Base-by-base conservation (phyloP, 2,888 invertebrate species). In the Euzetes globulus region DNA sequence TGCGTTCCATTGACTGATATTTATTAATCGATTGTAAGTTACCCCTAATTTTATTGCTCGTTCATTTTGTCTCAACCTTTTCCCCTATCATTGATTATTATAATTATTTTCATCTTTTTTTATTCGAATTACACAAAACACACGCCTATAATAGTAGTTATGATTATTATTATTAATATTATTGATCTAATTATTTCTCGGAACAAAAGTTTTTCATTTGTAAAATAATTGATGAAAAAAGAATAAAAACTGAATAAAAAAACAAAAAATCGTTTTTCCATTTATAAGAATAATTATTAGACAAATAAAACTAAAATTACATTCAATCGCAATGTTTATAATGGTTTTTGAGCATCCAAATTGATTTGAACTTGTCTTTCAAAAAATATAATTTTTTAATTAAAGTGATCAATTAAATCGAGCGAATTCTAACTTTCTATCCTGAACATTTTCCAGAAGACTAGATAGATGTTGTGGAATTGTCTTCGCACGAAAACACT, bases 11-110 rank as follows among this genome's bases (percentile, higher is more conserved):
- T 65, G 1, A n/a, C 25, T 50, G 17, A 58, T 37, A 65, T 65
- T 65, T 65, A 65, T 65, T 65, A 65, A 65, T 65, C 65, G 22
- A 65, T 65, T 37, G 65, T 37, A 37, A 37, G 4, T 65, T 65
- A 22, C n/a, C 11, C 13, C 17, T 17, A 15, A 27, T 60, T 60
- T 60, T 29, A 33, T 63, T 33, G n/a, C 17, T 7, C 52, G 6
- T 29, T 58, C 27, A 58, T 58, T 55, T 58, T 58, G 27, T 58
- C 15, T 58, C 25, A 1, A 29, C 25, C 3, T 29, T 13, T 11
- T 22, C 15, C 7, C 58, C 13, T 29, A 55, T 25, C 22, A n/a
- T 58, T 58, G 25, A 58, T 58, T 58, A 58, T 9, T 29, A 58
- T 29, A 29, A 58, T 27, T 58, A 58, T 17, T 50, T 52, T 52